phyloP scores from a whole-genome alignment of 1,140 invertebrate genomes.

The Hylaeus volcanicus region DNA sequence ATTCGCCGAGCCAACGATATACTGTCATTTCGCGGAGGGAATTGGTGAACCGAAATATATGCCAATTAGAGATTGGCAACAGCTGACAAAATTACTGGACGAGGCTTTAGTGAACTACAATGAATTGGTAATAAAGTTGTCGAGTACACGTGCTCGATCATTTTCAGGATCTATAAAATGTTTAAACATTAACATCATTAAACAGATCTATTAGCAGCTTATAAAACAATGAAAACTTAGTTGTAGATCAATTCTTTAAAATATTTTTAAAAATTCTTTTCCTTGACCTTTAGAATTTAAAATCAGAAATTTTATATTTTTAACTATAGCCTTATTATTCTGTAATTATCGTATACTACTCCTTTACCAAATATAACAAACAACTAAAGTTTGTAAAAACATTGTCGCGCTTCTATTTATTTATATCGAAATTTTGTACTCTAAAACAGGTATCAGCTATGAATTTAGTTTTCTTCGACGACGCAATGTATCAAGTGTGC shows the following conservation, averaged over 20 bases:
- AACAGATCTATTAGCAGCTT: background rate
- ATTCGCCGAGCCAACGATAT: slow-evolving; percentile 88
- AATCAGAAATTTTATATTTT: background rate
- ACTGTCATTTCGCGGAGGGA: slow-evolving; percentile 94
- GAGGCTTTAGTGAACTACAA: slow-evolving; percentile 94
- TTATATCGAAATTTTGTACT: too few species aligned
- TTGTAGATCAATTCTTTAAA: too few species aligned
- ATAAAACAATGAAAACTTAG: background rate
- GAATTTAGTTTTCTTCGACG: slow-evolving; percentile 97
- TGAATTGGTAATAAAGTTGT: slow-evolving; percentile 80
- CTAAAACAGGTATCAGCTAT: slow-evolving; percentile 89
- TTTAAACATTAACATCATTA: too few species aligned
- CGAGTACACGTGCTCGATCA: background rate
- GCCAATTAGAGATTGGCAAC: slow-evolving; percentile 86
- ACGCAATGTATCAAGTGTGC: slow-evolving; percentile 95
- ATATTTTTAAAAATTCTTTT: too few species aligned
- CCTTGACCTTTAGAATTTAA: too few species aligned
- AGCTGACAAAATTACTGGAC: slow-evolving; percentile 88
- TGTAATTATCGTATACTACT: too few species aligned
- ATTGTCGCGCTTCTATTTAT: too few species aligned
- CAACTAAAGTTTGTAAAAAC: too few species aligned
- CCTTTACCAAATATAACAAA: too few species aligned
- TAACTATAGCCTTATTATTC: background rate
- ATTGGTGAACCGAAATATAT: slow-evolving; percentile 96
- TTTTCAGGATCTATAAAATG: too few species aligned